Base-by-base conservation (phyloP, 2,888 invertebrate genomes). In the Mythimna ferrago region DNA sequence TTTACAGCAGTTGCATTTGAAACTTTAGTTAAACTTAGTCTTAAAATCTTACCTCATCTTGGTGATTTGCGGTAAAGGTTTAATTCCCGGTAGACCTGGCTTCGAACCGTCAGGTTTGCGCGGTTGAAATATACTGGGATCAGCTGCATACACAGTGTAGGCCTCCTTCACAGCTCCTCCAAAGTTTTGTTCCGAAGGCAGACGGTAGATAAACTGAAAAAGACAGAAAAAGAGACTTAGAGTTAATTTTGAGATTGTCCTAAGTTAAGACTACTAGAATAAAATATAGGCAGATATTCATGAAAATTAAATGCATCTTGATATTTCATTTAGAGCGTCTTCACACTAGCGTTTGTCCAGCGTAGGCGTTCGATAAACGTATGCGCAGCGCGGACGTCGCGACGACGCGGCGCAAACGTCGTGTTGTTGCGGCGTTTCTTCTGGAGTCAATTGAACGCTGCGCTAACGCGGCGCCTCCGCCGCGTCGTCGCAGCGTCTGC, bases 91-190 rank as follows among this genome's bases (percentile, higher is more conserved):
- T 16, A 95, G 83, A 0, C 91, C 80, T 14, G 92, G 94, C 79
- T 95, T 95, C 0, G 89, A 74, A 0, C 91, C 67, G 53, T 95
- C 95, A 0, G 91, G 66, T 82, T 94, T 95, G 0, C 94, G 91
- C 0, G 92, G 88, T 90, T 98, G 98, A 86, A 98, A 97, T 72
- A 98, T 96, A 89, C 98, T 98, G 0, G 98, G 98, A 90, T 98
- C 98, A 0, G 98, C 99, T 64, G 98, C 98, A 88, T 98, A 98
- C 83, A 98, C 98, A 4, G 98, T 98, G 79, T 96, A 96, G 6
- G 98, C 97, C 85, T 98, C 98, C 92, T 97, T 97, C 62, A 98
- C 96, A 64, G 98, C 97, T 6, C 98, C 98, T 72, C 98, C 97
- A 86, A 97, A 98, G 85, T 97, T 97, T 87, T 97, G 97, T 67